Conservation (phyloP, 2,113 vertebrate genomes). For the Saccopteryx bilineata region DNA sequence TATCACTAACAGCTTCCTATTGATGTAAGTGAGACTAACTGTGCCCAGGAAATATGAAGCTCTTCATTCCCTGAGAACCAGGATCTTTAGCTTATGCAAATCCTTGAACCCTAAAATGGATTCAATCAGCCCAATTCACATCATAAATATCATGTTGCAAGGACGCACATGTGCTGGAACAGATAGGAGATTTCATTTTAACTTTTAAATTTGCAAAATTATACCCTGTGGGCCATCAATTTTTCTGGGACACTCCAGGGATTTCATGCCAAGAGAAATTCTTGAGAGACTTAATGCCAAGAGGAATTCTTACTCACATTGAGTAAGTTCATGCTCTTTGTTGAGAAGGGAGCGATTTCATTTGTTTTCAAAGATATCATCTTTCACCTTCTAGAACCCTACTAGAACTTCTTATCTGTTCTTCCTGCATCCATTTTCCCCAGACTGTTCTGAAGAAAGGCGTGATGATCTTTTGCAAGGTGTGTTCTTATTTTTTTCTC, state of each 20-base stretch:
- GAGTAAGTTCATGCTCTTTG: conserved; percentile 53
- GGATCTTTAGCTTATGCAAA: conserved; percentile 80
- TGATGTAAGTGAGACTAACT: conserved; percentile 58
- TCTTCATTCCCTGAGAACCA: conserved; percentile 76
- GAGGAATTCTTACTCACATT: conserved; percentile 59
- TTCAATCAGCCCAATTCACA: conserved; percentile 80
- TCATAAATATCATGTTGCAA: conserved; percentile 79
- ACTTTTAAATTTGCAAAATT: conserved; percentile 74
- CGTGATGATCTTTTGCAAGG: not conserved
- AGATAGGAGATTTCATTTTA: conserved; percentile 78
- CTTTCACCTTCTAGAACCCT: conserved; percentile 37
- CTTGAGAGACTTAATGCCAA: conserved; percentile 54
- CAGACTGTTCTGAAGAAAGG: not conserved
- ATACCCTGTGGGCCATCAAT: conserved; percentile 65
- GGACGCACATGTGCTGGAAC: conserved; percentile 74
- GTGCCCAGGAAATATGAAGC: conserved; percentile 64
- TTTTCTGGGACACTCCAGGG: conserved; percentile 70
- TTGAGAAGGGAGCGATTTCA: conserved; percentile 44
- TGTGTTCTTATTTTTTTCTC: not conserved
- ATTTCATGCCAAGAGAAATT: conserved; percentile 64
- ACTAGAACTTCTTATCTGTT: not conserved
- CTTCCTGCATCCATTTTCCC: not conserved
- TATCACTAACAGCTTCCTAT: conserved; percentile 69
- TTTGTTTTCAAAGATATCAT: conserved; percentile 33
- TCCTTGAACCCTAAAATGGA: conserved; percentile 81